phyloP scores from a whole-genome alignment of 2,113 vertebrate species.

The Carlito syrichta region DNA sequence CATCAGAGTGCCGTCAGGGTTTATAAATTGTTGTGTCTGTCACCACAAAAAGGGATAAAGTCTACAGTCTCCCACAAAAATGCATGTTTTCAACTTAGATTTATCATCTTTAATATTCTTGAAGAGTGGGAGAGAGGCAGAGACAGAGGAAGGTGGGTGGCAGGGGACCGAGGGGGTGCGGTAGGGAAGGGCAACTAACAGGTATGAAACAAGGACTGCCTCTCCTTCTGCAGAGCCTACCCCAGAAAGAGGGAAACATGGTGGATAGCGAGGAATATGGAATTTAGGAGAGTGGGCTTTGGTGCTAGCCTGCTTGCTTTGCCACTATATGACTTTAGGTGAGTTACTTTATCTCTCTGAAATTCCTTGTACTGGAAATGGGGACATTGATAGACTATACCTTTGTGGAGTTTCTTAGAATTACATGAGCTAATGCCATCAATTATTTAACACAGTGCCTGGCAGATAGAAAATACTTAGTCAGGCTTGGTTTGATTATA shows the following conservation, averaged over 20 bases:
- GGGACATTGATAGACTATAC: neutral
- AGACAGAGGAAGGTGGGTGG: neutral
- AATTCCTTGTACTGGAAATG: neutral
- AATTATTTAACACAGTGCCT: neutral
- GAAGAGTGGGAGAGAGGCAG: neutral
- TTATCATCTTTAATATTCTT: conserved; percentile 55
- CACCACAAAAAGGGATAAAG: conserved; percentile 16
- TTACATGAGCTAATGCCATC: neutral
- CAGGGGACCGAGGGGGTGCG: neutral
- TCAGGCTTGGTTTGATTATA: neutral
- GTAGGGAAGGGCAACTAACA: neutral
- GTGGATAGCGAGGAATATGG: fast-evolving
- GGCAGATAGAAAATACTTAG: neutral
- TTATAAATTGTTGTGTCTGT: conserved; percentile 60
- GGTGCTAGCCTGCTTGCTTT: neutral
- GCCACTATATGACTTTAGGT: neutral
- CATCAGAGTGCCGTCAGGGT: conserved; percentile 59
- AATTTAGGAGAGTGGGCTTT: neutral
- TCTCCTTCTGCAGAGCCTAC: neutral
- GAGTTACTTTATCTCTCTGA: neutral
- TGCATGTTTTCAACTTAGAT: neutral
- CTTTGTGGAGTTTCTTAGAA: neutral
- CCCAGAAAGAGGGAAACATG: fast-evolving
- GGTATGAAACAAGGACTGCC: neutral
- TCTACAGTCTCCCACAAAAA: neutral